Evolutionary conservation across 2,888 invertebrate species (phyloP), one percentile per base, ranked within the genome.

Genomic region (Drosophila pullipes): DNA sequence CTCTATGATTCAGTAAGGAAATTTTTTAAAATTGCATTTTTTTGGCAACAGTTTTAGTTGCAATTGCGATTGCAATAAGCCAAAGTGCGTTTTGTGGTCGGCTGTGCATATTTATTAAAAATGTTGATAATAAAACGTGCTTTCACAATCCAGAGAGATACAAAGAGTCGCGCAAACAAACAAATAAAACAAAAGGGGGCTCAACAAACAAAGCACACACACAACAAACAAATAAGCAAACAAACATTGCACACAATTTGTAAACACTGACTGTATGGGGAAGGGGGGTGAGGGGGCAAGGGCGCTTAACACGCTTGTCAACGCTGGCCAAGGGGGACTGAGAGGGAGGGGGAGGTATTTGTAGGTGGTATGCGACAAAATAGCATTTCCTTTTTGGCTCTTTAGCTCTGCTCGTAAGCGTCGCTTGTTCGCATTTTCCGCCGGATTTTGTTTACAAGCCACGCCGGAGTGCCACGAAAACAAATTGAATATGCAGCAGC

Each of bases 371-470:
- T 69, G 85, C 73, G 69, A 88, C 88, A 83, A 85, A 85, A 82
- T 83, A 74, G 84, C 83, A 89, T 89, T 86, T 86, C 86, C 85
- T 86, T 88, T 71, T 75, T 69, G 58, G 57, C 83, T 78, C 81
- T 76, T 78, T 76, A 78, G 83, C 72, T 69, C 79, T 72, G 63
- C 71, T 75, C 70, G 76, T 76, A 81, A 81, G 83, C 85, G 83
- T 30, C 74, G 71, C 83, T 82, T 82, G 82, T 85, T 70, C 82
- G 83, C 80, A 89, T 85, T 85, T 88, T 88, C 84, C 84, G 88
- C 72, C 88, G 87, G 90, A 89, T 89, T 88, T 88, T 89, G 87
- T 88, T 89, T 89, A 88, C 87, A 89, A 81, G 90, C 90, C 76
- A 67, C 83, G 83, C 76, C 71, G 77, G 82, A 79, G 81, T 69